Base-by-base conservation (phyloP, 2,113 vertebrate species). In the Ochotona princeps region DNA sequence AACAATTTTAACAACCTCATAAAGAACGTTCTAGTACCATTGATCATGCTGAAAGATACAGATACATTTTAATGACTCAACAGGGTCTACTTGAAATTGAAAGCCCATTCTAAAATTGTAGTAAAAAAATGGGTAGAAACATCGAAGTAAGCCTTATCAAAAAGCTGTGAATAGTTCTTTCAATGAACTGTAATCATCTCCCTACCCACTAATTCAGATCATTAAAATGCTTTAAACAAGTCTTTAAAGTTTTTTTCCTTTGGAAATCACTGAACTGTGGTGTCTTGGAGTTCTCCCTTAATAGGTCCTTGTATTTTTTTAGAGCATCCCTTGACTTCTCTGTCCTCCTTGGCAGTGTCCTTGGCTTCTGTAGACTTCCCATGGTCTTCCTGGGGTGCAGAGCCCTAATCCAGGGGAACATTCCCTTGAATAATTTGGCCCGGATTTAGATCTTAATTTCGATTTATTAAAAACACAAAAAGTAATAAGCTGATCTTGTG, bases 1-100 rank as follows among this genome's bases (percentile, higher is more conserved):
- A 97, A 95, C 93, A 97, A 81, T 95, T 97, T 97, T 97, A 97
- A 96, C 84, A 93, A 74, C 95, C 94, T 93, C 66, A 49, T 97
- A 97, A 97, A 97, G 94, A 96, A 51, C 70, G 79, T 79, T 95
- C 95, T 96, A 95, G 93, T 95, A 95, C 86, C 54, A 38, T 11
- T 94, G 95, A 96, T 97, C 95, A 96, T 66, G 74, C 54, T 92
- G 95, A 93, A 92, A 96, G 94, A 93, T 92, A 92, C 76, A 90
- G 96, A 92, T 95, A 96, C 96, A 92, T 97, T 97, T 97, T 97
- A 95, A 97, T 96, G 94, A 95, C 74, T 96, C 96, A 97, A 84
- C 86, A 94, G 96, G 92, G 95, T 81, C 95, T 65, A 96, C 89
- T 96, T 95, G 95, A 91, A 96, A 76, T 74, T 72, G 92, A 97